A percentile compares a stretch with the other conserved stretches of the same genome.
Evolutionary conservation across 2,888 invertebrate genomes (phyloP).

Genomic region (Papilio demoleus): DNA sequence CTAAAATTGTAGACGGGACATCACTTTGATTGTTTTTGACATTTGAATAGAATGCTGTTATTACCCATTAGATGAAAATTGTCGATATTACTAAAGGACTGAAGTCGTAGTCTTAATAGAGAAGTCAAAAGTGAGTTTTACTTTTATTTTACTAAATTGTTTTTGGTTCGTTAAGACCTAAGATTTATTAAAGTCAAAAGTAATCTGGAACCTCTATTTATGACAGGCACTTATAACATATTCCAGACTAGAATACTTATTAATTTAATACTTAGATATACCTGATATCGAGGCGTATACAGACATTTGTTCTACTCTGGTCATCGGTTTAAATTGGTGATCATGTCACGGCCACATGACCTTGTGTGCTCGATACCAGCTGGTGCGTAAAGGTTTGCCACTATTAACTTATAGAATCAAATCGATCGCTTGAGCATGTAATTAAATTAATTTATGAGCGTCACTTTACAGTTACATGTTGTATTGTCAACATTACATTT

Average conservation of each 20-base stretch:
- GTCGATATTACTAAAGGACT: neutral
- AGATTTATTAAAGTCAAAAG: neutral
- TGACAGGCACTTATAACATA: too few relatives aligned
- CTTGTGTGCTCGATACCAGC: slow-evolving; percentile 20
- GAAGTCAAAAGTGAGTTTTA: neutral
- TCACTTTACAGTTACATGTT: neutral
- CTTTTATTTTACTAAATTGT: neutral
- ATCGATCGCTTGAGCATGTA: slow-evolving; percentile 11
- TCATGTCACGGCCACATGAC: slow-evolving; percentile 31
- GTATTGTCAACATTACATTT: neutral
- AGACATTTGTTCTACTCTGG: slow-evolving; percentile 39
- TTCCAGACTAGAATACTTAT: neutral
- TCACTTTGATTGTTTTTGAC: neutral
- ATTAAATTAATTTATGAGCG: slow-evolving; percentile 27
- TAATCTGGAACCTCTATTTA: too few relatives aligned
- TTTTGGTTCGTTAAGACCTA: neutral
- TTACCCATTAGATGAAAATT: neutral
- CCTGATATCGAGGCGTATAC: slow-evolving; percentile 11
- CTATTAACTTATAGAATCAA: slow-evolving; percentile 32
- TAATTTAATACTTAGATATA: neutral
- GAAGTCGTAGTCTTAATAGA: neutral
- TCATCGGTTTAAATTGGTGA: slow-evolving; percentile 45
- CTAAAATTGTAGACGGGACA: neutral
- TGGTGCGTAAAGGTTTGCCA: slow-evolving; percentile 29
- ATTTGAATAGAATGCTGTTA: neutral